Conservation (phyloP, 2,888 invertebrate genomes). For the Lamellibrachia columna region DNA sequence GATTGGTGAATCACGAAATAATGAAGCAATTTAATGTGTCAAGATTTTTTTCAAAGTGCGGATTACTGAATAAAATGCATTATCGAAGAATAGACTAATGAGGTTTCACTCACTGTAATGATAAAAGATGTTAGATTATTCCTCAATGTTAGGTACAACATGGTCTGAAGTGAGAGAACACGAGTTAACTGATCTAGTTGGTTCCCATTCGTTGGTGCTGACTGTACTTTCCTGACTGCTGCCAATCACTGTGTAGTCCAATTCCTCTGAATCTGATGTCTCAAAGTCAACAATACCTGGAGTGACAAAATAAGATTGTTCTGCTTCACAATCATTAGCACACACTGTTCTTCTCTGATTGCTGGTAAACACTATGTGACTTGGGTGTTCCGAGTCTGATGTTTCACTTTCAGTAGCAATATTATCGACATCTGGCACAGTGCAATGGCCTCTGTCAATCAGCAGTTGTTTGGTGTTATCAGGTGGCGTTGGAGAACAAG, state of each 20-base stretch:
- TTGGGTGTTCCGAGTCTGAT: not conserved
- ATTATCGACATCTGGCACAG: not conserved
- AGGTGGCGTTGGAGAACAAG: not conserved
- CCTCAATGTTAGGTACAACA: not conserved
- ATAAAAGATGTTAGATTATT: not conserved
- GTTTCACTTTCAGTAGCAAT: not conserved
- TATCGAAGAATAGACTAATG: too few species aligned
- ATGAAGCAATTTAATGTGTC: too few species aligned
- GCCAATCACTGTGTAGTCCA: not conserved
- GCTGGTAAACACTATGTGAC: not conserved
- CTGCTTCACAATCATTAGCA: slow-evolving; percentile 3
- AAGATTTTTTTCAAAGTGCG: too few species aligned
- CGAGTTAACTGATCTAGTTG: not conserved
- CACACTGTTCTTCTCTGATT: not conserved
- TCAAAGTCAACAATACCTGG: not conserved
- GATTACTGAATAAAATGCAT: too few species aligned
- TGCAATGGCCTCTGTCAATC: not conserved
- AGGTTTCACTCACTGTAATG: too few species aligned
- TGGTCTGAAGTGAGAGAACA: not conserved
- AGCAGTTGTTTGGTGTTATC: not conserved
- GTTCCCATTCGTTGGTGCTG: not conserved
- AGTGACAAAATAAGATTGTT: not conserved
- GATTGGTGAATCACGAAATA: too few species aligned
- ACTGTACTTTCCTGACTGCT: not conserved
- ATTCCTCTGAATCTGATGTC: not conserved